phyloP scores from a whole-genome alignment of 2,113 vertebrate species.

The Marmota flaviventris region DNA sequence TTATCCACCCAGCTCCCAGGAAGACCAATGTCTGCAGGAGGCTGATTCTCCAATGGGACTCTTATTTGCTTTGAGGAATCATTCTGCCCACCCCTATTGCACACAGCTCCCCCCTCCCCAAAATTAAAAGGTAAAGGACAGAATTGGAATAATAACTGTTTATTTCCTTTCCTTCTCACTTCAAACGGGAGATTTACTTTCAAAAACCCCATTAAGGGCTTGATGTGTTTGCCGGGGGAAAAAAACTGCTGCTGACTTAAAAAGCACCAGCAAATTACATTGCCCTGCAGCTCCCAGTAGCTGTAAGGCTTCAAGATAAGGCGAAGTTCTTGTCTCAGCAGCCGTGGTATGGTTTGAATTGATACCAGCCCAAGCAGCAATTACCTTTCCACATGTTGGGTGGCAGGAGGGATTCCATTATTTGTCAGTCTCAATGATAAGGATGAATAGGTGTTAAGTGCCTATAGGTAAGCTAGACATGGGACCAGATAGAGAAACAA shows the following conservation, averaged over 20 bases:
- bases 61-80: slow-evolving; percentile 63
- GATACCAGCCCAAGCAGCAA: slow-evolving; percentile 27
- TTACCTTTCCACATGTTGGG: slow-evolving; percentile 20
- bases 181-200: slow-evolving; percentile 75
- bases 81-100: background rate
- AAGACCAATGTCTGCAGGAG: slow-evolving; percentile 53
- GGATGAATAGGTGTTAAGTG: slow-evolving; percentile 42
- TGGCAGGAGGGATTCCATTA: slow-evolving; percentile 20
- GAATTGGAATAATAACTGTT: slow-evolving; percentile 72
- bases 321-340: background rate
- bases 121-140: slow-evolving; percentile 71
- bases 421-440: slow-evolving; percentile 62
- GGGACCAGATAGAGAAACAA: background rate
- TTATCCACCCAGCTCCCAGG: slow-evolving; percentile 72
- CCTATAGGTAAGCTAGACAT: slow-evolving; percentile 33
- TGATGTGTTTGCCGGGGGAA: slow-evolving; percentile 34
- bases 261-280: slow-evolving; percentile 47
- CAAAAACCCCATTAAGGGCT: slow-evolving; percentile 63
- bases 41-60: slow-evolving; percentile 64
- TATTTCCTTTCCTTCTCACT: slow-evolving; percentile 68
- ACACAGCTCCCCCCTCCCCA: background rate
- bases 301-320: slow-evolving; percentile 37
- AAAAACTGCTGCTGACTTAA: slow-evolving; percentile 58
- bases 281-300: background rate
- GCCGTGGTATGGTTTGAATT: background rate